Evolutionary conservation across 2,113 vertebrate genomes (phyloP).

Genomic region (Eurypyga helias): DNA sequence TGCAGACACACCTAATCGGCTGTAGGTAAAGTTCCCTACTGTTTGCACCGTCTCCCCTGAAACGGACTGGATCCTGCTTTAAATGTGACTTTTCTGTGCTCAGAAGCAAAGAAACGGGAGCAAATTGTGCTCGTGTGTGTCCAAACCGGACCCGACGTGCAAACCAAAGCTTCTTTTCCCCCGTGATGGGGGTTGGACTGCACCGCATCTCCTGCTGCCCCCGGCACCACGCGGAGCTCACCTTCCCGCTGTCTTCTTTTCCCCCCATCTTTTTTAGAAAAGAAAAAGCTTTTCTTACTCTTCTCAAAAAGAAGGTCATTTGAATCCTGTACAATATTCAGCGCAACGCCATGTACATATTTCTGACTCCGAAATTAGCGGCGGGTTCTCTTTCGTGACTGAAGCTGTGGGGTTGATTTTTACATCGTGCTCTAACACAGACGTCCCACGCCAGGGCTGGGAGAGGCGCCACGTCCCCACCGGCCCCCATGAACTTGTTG

Average conservation of each 20-base stretch:
- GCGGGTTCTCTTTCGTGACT: slow-evolving; percentile 59
- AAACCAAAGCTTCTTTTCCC: neutral
- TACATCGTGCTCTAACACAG: slow-evolving; percentile 67
- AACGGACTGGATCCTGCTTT: neutral
- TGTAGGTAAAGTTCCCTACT: neutral
- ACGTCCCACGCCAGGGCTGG: slow-evolving; percentile 28
- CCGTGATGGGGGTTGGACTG: too few relatives aligned
- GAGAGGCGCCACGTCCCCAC: slow-evolving; percentile 73
- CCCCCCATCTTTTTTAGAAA: neutral
- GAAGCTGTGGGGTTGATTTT: slow-evolving; percentile 9
- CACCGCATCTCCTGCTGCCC: too few relatives aligned
- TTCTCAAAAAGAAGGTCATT: slow-evolving; percentile 62
- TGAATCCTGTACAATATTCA: slow-evolving; percentile 83
- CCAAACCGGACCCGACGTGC: neutral
- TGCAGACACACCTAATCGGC: neutral
- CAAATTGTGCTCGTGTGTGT: neutral
- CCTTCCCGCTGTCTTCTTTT: slow-evolving; percentile 35
- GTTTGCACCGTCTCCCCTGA: neutral
- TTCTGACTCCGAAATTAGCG: slow-evolving; percentile 74
- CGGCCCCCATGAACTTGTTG: neutral
- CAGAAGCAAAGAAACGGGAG: too few relatives aligned
- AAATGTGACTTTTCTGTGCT: neutral
- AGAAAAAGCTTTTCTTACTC: slow-evolving; percentile 42
- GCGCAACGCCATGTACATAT: slow-evolving; percentile 79
- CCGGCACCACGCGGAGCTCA: neutral